Evolutionary conservation across 2,888 invertebrate species (phyloP).

Genomic region (Chaitophorus viminalis): DNA sequence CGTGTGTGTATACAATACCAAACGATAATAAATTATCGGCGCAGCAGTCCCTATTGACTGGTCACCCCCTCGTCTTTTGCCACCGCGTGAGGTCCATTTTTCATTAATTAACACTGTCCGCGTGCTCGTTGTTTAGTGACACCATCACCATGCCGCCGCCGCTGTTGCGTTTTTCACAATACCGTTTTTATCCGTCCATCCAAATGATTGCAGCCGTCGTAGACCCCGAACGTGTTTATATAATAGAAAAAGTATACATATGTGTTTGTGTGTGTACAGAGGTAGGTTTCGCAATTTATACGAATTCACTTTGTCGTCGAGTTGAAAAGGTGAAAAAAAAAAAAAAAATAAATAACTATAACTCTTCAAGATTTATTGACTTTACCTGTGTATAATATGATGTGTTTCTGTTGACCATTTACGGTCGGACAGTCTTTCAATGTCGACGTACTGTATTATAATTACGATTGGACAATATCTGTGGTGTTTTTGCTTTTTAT

Average conservation of each 20-base stretch:
- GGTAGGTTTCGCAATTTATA: not conserved
- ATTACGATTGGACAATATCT: not conserved
- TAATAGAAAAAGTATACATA: not conserved
- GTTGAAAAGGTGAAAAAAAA: not conserved
- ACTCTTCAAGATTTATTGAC: too few relatives aligned
- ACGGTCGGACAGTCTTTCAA: not conserved
- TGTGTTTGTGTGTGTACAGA: not conserved
- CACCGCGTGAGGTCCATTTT: constrained; percentile 4
- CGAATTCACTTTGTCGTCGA: not conserved
- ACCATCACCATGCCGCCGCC: not conserved
- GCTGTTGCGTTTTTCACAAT: not conserved
- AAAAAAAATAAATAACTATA: too few relatives aligned
- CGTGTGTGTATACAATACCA: not conserved
- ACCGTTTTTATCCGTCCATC: not conserved
- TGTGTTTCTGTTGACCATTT: not conserved
- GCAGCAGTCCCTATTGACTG: not conserved
- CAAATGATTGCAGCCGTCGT: not conserved
- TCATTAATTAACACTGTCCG: constrained; percentile 9
- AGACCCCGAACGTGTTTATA: not conserved
- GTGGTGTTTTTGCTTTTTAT: not conserved
- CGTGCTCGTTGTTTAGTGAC: not conserved
- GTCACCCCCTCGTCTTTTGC: not conserved
- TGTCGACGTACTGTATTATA: not conserved
- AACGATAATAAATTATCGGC: constrained; percentile 5
- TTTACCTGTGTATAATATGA: too few relatives aligned